phyloP scores from a whole-genome alignment of 2,797 vertebrate genomes.

The Valencia hispanica region DNA sequence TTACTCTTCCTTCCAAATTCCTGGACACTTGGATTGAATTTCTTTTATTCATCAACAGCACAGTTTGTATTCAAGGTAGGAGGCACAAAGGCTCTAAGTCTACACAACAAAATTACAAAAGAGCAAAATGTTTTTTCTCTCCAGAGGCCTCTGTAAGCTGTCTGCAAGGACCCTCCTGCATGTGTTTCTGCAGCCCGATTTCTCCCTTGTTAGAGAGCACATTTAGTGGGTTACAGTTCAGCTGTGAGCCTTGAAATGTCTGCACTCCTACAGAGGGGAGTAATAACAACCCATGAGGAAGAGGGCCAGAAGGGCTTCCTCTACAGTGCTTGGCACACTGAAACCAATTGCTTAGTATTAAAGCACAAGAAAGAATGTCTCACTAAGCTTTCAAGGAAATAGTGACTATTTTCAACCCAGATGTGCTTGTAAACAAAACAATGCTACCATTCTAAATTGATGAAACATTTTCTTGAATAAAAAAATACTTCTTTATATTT shows the following conservation, averaged over 20 bases:
- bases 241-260: constrained; percentile 8
- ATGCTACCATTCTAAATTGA: neutral
- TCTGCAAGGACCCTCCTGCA: neutral
- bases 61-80: neutral
- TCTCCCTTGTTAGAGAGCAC: neutral
- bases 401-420: neutral
- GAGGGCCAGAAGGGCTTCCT: neutral
- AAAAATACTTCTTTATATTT: neutral
- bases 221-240: neutral
- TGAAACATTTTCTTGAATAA: neutral
- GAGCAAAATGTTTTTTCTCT: neutral
- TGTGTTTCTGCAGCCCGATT: neutral
- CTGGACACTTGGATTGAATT: neutral
- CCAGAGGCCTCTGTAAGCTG: neutral
- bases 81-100: neutral
- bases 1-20: neutral
- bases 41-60: neutral
- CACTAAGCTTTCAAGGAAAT: neutral
- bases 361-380: neutral
- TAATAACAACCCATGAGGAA: neutral
- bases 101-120: neutral
- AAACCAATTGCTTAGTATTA: neutral
- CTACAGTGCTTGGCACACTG: neutral
- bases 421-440: neutral
- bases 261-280: neutral